Base-by-base conservation (phyloP, 2,797 vertebrate genomes). In the Rhinichthys osculus region DNA sequence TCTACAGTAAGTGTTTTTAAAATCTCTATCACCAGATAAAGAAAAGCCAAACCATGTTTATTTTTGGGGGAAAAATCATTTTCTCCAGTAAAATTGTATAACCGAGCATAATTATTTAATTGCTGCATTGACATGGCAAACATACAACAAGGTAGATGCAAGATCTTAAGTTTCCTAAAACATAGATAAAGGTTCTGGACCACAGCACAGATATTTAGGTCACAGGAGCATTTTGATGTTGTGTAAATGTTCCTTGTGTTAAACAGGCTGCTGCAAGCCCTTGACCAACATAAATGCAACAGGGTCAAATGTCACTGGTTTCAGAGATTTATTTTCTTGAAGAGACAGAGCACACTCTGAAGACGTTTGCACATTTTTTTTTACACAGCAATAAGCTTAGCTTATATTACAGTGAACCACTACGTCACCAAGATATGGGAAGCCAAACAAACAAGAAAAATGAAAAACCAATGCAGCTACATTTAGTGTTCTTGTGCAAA, bases 401-500 rank as follows among this genome's bases (percentile, higher is more conserved):
- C 59, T 87, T 81, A 83, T 79, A 67, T 87, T 81, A 83, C 82
- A 81, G 69, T 38, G 67, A 84, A 83, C 77, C 47, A 27, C 64
- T 83, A 86, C 42, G 38, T 73, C 76, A 57, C 59, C 30, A 71
- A 77, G 38, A 69, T 47, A 84, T 69, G 35, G 27, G 74, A 78
- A 40, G 30, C 73, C 72, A 66, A 84, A 70, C 35, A 47, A 23
- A 5, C 57, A 38, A 47, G n/a, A 70, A 78, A 69, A 47, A 47
- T 27, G 27, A 19, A 42, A 72, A 66, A 83, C 83, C 76, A 84
- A 84, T 54, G 69, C 52, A 87, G 54, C 81, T 87, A 85, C 89
- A 88, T 87, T 88, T 90, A 90, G 90, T 90, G 90, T 90, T 90
- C 52, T 89, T 88, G 88, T 85, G 84, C 87, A 87, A 88, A 87